Evolutionary conservation across 2,113 vertebrate species (phyloP).

Genomic region (Oncorhynchus nerka): DNA sequence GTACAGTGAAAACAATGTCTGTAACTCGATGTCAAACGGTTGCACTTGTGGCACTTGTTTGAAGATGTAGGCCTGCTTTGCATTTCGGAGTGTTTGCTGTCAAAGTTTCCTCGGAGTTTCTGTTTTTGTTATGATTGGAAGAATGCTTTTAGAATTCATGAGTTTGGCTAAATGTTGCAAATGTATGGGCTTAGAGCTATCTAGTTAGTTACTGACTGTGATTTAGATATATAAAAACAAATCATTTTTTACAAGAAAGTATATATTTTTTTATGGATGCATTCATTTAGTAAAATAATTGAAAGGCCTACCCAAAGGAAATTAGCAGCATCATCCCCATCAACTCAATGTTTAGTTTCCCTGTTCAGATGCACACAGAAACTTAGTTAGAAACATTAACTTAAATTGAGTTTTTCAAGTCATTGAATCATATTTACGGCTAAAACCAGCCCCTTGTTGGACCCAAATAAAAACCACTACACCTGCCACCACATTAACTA

Average conservation of each 20-base stretch:
- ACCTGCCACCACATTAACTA: too few species aligned
- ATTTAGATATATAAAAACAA: background rate
- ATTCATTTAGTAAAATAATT: too few species aligned
- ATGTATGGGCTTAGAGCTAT: background rate
- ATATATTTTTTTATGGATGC: too few species aligned
- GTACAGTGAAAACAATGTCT: background rate
- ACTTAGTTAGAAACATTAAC: too few species aligned
- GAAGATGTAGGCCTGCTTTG: background rate
- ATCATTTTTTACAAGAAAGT: background rate
- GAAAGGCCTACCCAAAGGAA: too few species aligned
- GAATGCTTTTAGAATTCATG: background rate
- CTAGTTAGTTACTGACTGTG: background rate
- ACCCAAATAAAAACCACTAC: too few species aligned
- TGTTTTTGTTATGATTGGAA: background rate
- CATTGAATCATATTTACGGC: too few species aligned
- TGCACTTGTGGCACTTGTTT: background rate
- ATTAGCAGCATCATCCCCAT: too few species aligned
- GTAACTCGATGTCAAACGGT: background rate
- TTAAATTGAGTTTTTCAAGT: too few species aligned
- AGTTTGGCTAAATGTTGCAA: background rate
- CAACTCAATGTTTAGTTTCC: too few species aligned
- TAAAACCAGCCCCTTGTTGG: too few species aligned
- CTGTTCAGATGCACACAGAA: too few species aligned
- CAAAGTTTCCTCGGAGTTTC: background rate
- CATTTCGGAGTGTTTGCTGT: constrained; percentile 1